Percentiles rank a stretch among this genome's conserved stretches.
Conservation (phyloP, 2,888 invertebrate species). For the Malthinus seriepunctatus region DNA sequence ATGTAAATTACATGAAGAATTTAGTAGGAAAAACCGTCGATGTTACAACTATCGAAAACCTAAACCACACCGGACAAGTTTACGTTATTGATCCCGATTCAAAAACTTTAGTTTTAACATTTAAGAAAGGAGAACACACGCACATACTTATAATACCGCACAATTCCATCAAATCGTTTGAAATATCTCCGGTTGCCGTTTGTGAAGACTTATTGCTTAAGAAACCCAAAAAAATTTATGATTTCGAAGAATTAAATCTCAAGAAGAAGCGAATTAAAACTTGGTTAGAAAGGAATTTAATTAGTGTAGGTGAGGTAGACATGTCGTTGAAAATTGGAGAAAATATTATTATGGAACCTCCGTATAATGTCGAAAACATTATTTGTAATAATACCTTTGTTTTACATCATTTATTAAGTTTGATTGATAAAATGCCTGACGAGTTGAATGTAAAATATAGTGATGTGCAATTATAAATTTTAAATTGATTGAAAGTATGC, state of each 20-base stretch:
- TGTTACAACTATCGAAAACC: not conserved
- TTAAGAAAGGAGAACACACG: constrained; percentile 20
- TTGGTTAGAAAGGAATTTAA: constrained; percentile 49
- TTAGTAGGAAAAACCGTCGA: constrained; percentile 1
- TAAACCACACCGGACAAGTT: constrained; percentile 23
- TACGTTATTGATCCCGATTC: constrained; percentile 49
- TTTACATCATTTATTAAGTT: constrained; percentile 48
- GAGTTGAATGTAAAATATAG: constrained; percentile 31
- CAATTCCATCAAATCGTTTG: constrained; percentile 43
- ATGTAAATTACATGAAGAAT: not conserved
- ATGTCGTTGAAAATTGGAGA: constrained; percentile 48
- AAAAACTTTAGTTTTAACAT: constrained; percentile 45
- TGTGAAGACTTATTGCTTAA: constrained; percentile 19
- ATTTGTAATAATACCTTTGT: constrained; percentile 51
- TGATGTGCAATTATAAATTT: not conserved
- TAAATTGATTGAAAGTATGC: not conserved
- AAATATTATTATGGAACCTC: constrained; percentile 49
- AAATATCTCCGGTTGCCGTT: constrained; percentile 35
- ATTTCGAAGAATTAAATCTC: not conserved
- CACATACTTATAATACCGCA: constrained; percentile 27
- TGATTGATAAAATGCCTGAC: constrained; percentile 48
- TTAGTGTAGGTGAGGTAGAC: constrained; percentile 48
- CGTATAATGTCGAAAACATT: constrained; percentile 50
- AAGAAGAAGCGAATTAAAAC: constrained; percentile 38
- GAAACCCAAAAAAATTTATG: not conserved